Base-by-base conservation (phyloP, 2,113 vertebrate genomes). In the Seriola aureovittata region DNA sequence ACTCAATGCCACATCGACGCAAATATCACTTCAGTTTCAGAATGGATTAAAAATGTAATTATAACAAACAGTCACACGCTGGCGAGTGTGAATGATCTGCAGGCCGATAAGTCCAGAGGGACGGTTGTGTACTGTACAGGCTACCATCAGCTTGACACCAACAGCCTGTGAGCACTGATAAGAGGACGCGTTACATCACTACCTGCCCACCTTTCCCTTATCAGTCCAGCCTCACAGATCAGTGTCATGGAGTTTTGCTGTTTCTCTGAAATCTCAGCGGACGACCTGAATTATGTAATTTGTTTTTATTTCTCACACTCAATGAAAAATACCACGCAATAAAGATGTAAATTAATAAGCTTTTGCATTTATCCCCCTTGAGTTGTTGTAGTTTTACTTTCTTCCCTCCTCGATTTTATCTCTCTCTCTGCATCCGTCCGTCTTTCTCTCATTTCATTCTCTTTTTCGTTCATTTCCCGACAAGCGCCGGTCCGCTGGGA, bases 101-200 rank as follows among this genome's bases (percentile, higher is more conserved):
- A 19, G 66, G 78, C 21, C 59, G 34, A 25, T 36, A 38, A 32
- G 71, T 72, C 40, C 34, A 52, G 29, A 57, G 78, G 71, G 69
- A 66, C 36, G 50, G 32, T 38, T 50, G 58, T 44, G 75, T 36
- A 8, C 17, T 42, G 32, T 50, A 40, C 1, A 42, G 40, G 40
- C 40, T 11, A 59, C 32, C 48, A 75, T 75, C 57, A 70, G 60
- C 14, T 32, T 34, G 82, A 81, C 79, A 64, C 40, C 57, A 67
- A 10, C 80, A 76, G 78, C 78, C 77, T 81, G 85, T 57, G 42
- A 46, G 82, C 52, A 1, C 63, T 23, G 85, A 76, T 89, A 77
- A 80, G 63, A 70, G 25, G 42, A 67, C 4, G 44, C 29, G 80
- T 72, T 88, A 79, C 85, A 90, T 88, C 89, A 84, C 58, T 42